These are phyloP conservation scores for Felis chaus DNA, from an alignment of 2,113 vertebrate species.

Conservation along the genomic window DNA sequence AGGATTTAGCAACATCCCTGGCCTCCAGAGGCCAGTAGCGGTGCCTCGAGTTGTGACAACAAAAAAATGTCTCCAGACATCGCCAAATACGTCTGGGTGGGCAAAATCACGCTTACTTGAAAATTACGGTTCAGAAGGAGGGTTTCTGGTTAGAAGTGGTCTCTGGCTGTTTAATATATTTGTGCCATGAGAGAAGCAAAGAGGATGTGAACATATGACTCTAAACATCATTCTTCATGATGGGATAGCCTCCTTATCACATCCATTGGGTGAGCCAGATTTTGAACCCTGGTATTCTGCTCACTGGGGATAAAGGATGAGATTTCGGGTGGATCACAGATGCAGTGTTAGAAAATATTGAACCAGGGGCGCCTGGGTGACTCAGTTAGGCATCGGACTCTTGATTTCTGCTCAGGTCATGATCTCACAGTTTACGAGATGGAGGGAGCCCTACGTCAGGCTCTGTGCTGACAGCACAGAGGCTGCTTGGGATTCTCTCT, in stretches of 20 bases:
- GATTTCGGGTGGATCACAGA: neutral
- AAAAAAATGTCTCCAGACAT: neutral
- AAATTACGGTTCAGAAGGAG: neutral
- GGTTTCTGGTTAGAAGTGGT: neutral
- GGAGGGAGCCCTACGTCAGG: too few species aligned
- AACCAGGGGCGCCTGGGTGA: neutral
- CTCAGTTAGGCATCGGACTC: too few species aligned
- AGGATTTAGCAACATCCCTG: neutral
- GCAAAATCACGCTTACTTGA: neutral
- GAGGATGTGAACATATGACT: rapidly evolving
- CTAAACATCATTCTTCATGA: neutral
- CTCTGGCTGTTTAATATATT: neutral
- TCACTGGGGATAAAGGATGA: neutral
- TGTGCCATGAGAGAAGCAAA: neutral
- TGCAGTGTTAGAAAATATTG: neutral
- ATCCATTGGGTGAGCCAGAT: neutral
- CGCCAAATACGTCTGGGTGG: neutral
- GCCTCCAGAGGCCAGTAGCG: neutral
- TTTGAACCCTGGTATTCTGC: neutral
- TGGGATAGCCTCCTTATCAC: neutral
- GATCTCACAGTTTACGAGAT: too few species aligned
- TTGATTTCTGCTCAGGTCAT: too few species aligned
- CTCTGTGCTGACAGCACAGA: too few species aligned
- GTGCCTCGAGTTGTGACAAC: neutral
- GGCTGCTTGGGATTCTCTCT: too few species aligned